phyloP scores from a whole-genome alignment of 1,140 invertebrate genomes.

The Diabrotica undecimpunctata region DNA sequence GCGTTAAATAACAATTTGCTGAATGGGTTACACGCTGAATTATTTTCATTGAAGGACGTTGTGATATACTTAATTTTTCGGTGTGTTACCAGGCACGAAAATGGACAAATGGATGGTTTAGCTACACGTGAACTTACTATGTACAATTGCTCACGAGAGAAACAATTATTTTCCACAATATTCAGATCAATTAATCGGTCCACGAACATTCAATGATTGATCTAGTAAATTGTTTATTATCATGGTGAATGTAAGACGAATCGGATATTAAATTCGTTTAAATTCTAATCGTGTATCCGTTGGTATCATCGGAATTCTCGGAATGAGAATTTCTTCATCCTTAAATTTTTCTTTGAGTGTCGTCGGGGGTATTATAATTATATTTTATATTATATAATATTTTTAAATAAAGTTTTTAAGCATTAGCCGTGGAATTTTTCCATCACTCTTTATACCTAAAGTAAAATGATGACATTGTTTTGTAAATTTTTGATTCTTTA shows the following conservation, averaged over 20 bases:
- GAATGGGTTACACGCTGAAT: not conserved
- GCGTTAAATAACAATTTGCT: not conserved
- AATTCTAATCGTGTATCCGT: conserved; percentile 44
- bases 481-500: no score
- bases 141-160: not conserved
- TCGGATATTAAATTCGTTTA: conserved; percentile 38
- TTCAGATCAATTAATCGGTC: no score
- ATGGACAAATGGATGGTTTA: not conserved
- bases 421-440: no score
- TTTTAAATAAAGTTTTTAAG: no score
- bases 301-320: conserved; percentile 41
- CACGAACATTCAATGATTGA: not conserved
- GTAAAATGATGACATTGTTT: no score
- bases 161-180: not conserved
- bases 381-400: no score
- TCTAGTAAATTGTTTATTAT: not conserved
- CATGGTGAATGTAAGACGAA: conserved; percentile 8
- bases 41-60: not conserved
- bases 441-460: no score
- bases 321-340: conserved; percentile 7
- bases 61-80: conserved; percentile 2
- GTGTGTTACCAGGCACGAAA: not conserved
- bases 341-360: conserved; percentile 7
- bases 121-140: not conserved
- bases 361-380: no score